These are phyloP conservation scores for Hyphantria cunea DNA, from an alignment of 1,140 invertebrate species.

Conservation along the genomic window DNA sequence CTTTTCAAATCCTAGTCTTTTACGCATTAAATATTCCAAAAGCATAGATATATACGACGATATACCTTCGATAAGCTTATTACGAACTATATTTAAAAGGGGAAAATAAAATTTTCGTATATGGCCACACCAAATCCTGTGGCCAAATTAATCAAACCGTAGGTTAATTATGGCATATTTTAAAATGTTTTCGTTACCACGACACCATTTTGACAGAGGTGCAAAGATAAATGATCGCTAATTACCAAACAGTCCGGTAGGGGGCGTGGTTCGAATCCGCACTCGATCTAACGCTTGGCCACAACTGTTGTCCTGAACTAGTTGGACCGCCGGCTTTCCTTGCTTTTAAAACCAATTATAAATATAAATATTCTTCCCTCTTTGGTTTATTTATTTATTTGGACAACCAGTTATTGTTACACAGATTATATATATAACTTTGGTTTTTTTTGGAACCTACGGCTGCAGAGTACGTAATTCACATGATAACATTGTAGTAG, in stretches of 20 bases:
- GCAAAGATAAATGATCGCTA: slow-evolving; percentile 74
- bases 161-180: slow-evolving; percentile 69
- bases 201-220: slow-evolving; percentile 76
- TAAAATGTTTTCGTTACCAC: slow-evolving; percentile 68
- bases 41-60: too few relatives aligned
- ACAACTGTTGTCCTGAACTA: slow-evolving; percentile 47
- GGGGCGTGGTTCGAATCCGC: slow-evolving; percentile 45
- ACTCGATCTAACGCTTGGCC: slow-evolving; percentile 42
- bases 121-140: slow-evolving; percentile 29
- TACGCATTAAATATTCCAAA: too few relatives aligned
- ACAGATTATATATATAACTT: too few relatives aligned
- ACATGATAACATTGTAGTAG: too few relatives aligned
- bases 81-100: too few relatives aligned
- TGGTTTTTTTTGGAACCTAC: too few relatives aligned
- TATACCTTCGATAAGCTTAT: too few relatives aligned
- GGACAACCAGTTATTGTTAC: too few relatives aligned
- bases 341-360: background rate
- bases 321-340: background rate
- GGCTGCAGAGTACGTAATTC: too few relatives aligned
- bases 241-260: slow-evolving; percentile 52
- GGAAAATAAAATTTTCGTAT: background rate
- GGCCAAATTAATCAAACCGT: slow-evolving; percentile 68
- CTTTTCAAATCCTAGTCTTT: too few relatives aligned
- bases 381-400: too few relatives aligned
- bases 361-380: too few relatives aligned